Conservation (phyloP, 2,797 vertebrate genomes). For the Echiichthys vipera region DNA sequence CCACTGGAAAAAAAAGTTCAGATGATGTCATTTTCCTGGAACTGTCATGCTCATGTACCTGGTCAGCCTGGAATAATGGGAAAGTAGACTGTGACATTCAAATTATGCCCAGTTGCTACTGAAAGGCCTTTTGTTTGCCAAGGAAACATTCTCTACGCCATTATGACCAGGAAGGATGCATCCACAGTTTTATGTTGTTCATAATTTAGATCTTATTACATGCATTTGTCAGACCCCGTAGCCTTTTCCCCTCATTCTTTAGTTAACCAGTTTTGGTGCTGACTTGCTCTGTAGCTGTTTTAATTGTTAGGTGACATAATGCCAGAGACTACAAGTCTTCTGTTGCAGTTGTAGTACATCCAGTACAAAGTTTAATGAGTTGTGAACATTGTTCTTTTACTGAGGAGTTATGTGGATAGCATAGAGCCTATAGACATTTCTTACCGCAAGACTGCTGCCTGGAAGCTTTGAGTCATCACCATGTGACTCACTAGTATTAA, state of each 20-base stretch:
- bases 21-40: conserved; percentile 62
- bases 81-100: conserved; percentile 54
- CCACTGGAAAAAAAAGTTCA: conserved; percentile 34
- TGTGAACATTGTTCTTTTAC: neutral
- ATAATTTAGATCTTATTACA: conserved; percentile 41
- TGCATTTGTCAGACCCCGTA: conserved; percentile 28
- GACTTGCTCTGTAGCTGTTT: conserved; percentile 16
- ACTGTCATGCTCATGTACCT: conserved; percentile 48
- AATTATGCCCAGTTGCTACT: conserved; percentile 35
- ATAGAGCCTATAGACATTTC: neutral
- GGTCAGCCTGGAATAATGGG: conserved; percentile 44
- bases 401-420: conserved; percentile 6
- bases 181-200: conserved; percentile 28
- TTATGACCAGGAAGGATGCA: conserved; percentile 7
- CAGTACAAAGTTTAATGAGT: conserved; percentile 31
- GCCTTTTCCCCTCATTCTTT: conserved; percentile 15
- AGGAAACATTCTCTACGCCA: conserved; percentile 21
- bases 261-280: conserved; percentile 23
- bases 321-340: conserved; percentile 28
- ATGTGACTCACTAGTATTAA: neutral
- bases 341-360: conserved; percentile 20
- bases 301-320: conserved; percentile 33
- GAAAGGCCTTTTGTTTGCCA: conserved; percentile 39
- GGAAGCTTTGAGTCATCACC: neutral
- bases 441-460: neutral